phyloP scores from a whole-genome alignment of 2,797 vertebrate species.

The Orestias chungarensis region DNA sequence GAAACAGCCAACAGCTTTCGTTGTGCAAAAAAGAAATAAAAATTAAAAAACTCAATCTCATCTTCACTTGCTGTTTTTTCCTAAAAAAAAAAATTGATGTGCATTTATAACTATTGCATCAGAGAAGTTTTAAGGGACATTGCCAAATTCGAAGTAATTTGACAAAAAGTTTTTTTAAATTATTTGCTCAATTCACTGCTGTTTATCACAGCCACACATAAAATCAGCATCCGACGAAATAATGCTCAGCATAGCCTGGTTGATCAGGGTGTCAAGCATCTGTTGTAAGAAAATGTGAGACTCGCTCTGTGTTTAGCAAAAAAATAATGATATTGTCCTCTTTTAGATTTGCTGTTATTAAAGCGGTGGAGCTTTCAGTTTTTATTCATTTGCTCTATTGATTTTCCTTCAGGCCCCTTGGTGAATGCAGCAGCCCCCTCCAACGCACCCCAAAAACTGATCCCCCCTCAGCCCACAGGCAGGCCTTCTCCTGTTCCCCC shows the following conservation, averaged over 20 bases:
- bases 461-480: slow-evolving; percentile 91
- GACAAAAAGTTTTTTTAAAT: not conserved
- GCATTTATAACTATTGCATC: no score
- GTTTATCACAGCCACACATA: no score
- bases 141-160: not conserved
- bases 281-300: not conserved
- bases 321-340: not conserved
- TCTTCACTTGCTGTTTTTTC: no score
- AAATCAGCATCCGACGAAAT: no score
- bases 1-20: no score
- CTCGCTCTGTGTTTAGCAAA: not conserved
- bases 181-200: no score
- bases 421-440: slow-evolving; percentile 92
- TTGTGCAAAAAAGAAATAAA: no score
- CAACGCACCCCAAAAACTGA: slow-evolving; percentile 91
- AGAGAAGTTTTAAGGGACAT: no score
- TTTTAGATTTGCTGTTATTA: not conserved
- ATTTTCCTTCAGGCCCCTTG: slow-evolving; percentile 83
- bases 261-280: no score
- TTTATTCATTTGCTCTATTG: not conserved
- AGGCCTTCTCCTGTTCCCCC: slow-evolving; percentile 92
- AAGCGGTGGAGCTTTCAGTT: not conserved
- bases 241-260: no score
- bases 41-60: no score
- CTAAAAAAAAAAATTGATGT: no score